These are phyloP conservation scores for Pelecanus crispus DNA, from an alignment of 2,113 vertebrate genomes.

Conservation along the genomic window DNA sequence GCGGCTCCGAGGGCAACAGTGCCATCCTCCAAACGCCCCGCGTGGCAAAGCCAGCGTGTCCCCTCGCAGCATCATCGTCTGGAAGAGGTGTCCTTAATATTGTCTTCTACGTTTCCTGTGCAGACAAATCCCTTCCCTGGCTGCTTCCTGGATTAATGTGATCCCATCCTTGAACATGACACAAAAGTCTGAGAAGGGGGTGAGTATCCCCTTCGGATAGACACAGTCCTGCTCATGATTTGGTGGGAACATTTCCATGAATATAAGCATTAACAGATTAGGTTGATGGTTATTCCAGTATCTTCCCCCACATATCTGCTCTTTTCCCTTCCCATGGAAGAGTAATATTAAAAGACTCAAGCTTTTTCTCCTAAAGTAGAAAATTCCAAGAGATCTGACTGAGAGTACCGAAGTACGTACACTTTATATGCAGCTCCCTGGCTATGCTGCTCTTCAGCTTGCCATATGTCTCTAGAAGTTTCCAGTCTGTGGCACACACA, in stretches of 20 bases:
- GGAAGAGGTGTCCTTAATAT: neutral
- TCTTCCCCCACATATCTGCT: neutral
- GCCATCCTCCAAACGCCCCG: neutral
- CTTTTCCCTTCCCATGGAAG: neutral
- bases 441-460: neutral
- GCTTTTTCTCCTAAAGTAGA: neutral
- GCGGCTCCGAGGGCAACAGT: neutral
- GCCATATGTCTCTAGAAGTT: neutral
- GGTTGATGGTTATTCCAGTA: neutral
- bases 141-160: neutral
- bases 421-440: neutral
- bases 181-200: neutral
- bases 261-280: neutral
- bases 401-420: neutral
- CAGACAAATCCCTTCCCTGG: neutral
- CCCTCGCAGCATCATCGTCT: neutral
- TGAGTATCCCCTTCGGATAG: neutral
- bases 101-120: neutral
- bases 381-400: neutral
- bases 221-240: neutral
- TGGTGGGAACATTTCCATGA: neutral
- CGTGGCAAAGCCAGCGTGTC: rapidly evolving
- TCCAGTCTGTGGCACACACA: neutral
- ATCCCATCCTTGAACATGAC: neutral
- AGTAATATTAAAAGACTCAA: neutral